Evolutionary conservation across 2,888 invertebrate genomes (phyloP), one percentile per base, ranked within the genome.

Genomic region (Callyntrura sp.): DNA sequence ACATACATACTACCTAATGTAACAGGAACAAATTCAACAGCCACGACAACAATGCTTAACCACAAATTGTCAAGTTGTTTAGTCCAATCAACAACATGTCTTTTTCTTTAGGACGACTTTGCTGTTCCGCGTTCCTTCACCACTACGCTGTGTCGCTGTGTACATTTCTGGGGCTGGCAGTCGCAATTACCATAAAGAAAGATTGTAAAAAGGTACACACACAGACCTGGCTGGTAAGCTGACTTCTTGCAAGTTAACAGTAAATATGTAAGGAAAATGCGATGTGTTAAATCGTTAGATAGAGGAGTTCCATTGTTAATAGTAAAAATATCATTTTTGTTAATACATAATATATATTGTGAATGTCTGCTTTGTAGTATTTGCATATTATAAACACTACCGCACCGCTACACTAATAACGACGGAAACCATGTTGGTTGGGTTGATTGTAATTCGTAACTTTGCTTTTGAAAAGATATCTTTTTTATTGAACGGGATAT

Each of bases 11-110:
- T 51, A 51, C 51, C 3, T 14, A 25, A 28, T 45, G 17, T 51
- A 23, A 23, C 12, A 51, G 23, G 25, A 76, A 76, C n/a, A 35
- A 55, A 55, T 17, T 57, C 57, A 28, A 25, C 62, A 45, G 35
- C 48, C 12, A 17, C 48, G 35, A 82, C 45, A 62, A 78, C 28
- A 78, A 55, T 62, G 45, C 62, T 43, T 45, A 81, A 82, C 88
- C 88, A 82, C 88, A 88, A 88, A 88, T 82, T 88, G 82, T 88
- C 88, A 88, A 88, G 88, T 55, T 28, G 78, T 76, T 88, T 57
- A 35, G 73, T 82, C 35, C 70, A 82, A 88, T 87, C 81, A 88
- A 62, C 57, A 81, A 62, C 14, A 57, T 57, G 70, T 70, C 68
- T 35, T 84, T 35, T 70, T 85, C 85, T 85, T 83, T 9, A 35